Evolutionary conservation across 2,113 vertebrate species (phyloP).

Genomic region (Chloebia gouldiae): DNA sequence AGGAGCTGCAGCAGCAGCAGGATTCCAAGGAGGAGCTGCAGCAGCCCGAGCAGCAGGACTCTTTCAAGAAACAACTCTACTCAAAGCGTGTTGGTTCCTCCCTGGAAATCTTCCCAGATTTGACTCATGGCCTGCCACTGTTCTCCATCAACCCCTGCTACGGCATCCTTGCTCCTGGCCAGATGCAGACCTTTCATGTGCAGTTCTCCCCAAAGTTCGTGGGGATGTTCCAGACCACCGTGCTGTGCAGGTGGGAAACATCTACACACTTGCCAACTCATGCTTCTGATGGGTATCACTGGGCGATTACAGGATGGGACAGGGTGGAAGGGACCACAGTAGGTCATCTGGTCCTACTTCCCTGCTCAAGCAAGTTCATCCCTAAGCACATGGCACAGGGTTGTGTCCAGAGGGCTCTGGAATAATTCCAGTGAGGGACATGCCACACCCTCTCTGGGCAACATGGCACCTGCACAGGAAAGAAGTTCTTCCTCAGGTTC

Average conservation of each 20-base stretch:
- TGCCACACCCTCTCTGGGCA: not conserved
- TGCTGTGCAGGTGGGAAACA: constrained; percentile 83
- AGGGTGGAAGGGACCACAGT: not conserved
- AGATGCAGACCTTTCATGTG: constrained; percentile 73
- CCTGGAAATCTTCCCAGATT: not conserved
- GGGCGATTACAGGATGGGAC: not conserved
- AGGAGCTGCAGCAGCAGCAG: not conserved
- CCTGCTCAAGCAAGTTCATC: not conserved
- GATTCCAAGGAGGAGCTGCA: not conserved
- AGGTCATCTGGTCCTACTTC: not conserved
- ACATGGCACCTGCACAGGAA: not conserved
- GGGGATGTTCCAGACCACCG: constrained; percentile 73
- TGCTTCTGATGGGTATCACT: not conserved
- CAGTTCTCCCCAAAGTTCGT: constrained; percentile 79
- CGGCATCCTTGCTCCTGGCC: constrained; percentile 71
- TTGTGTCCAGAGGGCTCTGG: not conserved
- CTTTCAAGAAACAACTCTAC: not conserved
- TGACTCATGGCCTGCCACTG: not conserved
- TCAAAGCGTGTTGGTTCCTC: not conserved
- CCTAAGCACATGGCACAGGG: not conserved
- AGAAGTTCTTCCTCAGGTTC: not conserved
- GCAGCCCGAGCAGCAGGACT: not conserved
- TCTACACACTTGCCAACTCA: too few species aligned
- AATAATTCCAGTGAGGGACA: not conserved
- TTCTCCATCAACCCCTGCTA: constrained; percentile 79